phyloP scores from a whole-genome alignment of 2,113 vertebrate genomes.

The Tragelaphus imberbis region DNA sequence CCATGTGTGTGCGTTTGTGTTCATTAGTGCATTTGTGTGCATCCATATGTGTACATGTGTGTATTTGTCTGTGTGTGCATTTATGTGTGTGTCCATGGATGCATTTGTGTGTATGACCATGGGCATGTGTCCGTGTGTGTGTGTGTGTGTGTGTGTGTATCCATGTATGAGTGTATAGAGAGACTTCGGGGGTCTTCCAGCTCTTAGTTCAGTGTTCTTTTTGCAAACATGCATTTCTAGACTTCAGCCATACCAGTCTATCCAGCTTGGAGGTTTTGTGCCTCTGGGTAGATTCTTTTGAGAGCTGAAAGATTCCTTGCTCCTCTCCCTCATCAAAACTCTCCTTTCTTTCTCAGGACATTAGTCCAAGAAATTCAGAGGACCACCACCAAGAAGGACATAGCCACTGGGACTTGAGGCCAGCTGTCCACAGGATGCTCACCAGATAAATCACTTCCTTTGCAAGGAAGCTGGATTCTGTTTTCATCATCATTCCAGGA shows the following conservation, averaged over 20 bases:
- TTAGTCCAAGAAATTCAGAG: neutral
- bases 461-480: neutral
- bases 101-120: neutral
- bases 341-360: neutral
- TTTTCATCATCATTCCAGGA: neutral
- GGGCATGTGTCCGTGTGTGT: neutral
- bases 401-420: neutral
- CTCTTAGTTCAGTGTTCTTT: neutral
- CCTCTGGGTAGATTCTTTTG: neutral
- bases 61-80: neutral
- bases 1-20: neutral
- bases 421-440: neutral
- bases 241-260: accelerated
- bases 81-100: neutral
- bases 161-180: neutral
- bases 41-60: neutral
- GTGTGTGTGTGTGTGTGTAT: neutral
- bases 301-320: too few species aligned
- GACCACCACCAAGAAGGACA: neutral
- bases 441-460: neutral
- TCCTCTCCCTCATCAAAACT: neutral
- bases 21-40: neutral
- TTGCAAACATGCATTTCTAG: neutral
- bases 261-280: too few species aligned
- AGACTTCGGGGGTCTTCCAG: accelerated